Percentiles rank a stretch among this genome's conserved stretches.
Evolutionary conservation across 1,140 invertebrate genomes (phyloP).

Genomic region (Aphis craccivora): DNA sequence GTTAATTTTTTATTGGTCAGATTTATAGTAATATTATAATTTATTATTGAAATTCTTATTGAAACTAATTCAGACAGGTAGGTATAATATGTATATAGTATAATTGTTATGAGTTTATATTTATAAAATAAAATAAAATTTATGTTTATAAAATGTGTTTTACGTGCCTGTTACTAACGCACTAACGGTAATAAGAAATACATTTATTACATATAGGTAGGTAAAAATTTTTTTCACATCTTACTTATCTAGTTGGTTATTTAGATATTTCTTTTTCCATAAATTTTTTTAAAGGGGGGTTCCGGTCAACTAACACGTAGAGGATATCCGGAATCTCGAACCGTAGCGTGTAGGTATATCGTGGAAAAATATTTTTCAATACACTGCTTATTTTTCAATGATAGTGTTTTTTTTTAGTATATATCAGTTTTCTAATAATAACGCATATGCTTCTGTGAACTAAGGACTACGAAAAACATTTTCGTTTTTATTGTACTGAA

Average conservation of each 20-base stretch:
- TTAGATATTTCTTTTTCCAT: neutral
- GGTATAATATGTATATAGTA: too few relatives aligned
- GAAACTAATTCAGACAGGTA: neutral
- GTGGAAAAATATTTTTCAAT: slow-evolving; percentile 4
- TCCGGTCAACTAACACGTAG: neutral
- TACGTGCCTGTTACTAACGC: neutral
- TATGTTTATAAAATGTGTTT: neutral
- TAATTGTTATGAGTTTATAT: neutral
- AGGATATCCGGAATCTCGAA: slow-evolving; percentile 45
- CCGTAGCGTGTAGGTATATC: neutral
- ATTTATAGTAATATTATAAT: neutral
- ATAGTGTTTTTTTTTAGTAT: neutral
- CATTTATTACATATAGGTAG: neutral
- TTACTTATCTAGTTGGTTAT: neutral
- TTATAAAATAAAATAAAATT: too few relatives aligned
- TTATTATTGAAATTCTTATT: neutral
- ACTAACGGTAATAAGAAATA: neutral
- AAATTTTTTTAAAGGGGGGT: neutral
- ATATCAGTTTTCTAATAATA: neutral
- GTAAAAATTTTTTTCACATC: neutral
- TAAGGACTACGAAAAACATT: neutral
- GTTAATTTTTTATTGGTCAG: neutral
- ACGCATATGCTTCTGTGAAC: neutral
- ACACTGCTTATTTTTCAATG: neutral
- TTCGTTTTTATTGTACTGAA: neutral